Conservation (phyloP, 1,140 invertebrate genomes). For the Wiebesia pumilae region DNA sequence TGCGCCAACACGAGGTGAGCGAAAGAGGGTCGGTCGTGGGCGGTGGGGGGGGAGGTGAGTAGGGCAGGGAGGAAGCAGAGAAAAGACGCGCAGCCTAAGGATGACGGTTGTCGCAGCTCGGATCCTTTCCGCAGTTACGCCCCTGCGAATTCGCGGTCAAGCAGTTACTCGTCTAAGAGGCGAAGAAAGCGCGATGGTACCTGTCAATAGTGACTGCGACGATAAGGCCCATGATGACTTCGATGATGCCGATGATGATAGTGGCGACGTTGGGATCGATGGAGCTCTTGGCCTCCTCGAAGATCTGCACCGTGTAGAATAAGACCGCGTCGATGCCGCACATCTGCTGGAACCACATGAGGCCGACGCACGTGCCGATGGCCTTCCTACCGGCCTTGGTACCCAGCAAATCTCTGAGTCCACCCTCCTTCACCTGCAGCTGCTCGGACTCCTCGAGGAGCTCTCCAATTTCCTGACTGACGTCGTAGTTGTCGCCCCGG, state of each 20-base stretch:
- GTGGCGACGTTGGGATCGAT: conserved; percentile 78
- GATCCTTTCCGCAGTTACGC: too few species aligned
- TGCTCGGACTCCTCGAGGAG: conserved; percentile 79
- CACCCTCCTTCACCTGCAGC: conserved; percentile 61
- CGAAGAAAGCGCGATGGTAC: conserved; percentile 37
- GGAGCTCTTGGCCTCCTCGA: conserved; percentile 76
- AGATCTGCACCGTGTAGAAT: conserved; percentile 82
- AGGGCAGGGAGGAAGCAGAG: too few species aligned
- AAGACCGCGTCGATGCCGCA: conserved; percentile 82
- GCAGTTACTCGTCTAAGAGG: too few species aligned
- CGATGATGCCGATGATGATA: conserved; percentile 80
- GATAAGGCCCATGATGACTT: conserved; percentile 75
- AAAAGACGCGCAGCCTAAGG: too few species aligned
- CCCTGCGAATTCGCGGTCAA: too few species aligned
- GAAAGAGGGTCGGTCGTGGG: too few species aligned
- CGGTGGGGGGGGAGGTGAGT: too few species aligned
- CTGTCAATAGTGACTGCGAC: conserved; percentile 77
- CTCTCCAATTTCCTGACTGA: conserved; percentile 76
- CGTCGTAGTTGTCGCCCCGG: conserved; percentile 79
- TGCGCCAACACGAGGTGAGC: too few species aligned
- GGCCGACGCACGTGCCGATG: conserved; percentile 69
- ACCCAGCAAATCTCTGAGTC: conserved; percentile 62
- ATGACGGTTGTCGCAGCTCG: too few species aligned
- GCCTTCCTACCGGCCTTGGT: conserved; percentile 74
- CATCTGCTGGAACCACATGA: conserved; percentile 80